Conservation (phyloP, 2,797 vertebrate genomes). For the Amniataba percoides region DNA sequence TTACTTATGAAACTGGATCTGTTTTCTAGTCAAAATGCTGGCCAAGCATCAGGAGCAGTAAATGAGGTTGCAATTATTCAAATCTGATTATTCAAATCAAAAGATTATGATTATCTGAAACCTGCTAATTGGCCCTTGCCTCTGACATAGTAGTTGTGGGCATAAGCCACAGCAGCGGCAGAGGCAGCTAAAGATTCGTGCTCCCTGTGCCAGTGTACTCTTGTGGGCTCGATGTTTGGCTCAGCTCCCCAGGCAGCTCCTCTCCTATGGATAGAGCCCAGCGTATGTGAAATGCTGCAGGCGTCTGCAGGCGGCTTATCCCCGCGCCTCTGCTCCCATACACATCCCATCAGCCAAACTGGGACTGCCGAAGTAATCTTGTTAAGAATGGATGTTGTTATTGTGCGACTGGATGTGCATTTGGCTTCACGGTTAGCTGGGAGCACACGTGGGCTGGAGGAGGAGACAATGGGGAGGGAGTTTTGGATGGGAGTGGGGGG, state of each 20-base stretch:
- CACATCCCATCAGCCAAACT: slow-evolving; percentile 80
- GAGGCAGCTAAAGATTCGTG: slow-evolving; percentile 47
- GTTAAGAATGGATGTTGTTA: slow-evolving; percentile 85
- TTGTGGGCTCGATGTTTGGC: slow-evolving; percentile 72
- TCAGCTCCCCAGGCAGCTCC: slow-evolving; percentile 67
- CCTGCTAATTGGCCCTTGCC: slow-evolving; percentile 80
- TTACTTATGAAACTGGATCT: slow-evolving; percentile 40
- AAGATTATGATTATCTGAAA: slow-evolving; percentile 84
- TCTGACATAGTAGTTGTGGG: slow-evolving; percentile 68
- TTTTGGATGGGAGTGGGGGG: slow-evolving; percentile 22
- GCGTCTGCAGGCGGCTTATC: slow-evolving; percentile 78
- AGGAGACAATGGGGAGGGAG: slow-evolving; percentile 73
- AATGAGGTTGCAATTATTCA: slow-evolving; percentile 78
- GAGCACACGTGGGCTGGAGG: slow-evolving; percentile 79
- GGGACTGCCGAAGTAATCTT: slow-evolving; percentile 82
- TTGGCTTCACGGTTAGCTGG: slow-evolving; percentile 73
- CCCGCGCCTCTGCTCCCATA: slow-evolving; percentile 68
- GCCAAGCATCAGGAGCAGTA: slow-evolving; percentile 63
- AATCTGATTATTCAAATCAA: slow-evolving; percentile 83
- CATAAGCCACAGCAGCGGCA: slow-evolving; percentile 47
- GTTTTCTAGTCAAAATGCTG: slow-evolving; percentile 48
- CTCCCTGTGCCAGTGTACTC: slow-evolving; percentile 61
- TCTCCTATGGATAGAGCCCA: slow-evolving; percentile 72
- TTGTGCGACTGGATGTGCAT: slow-evolving; percentile 81
- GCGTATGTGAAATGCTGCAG: slow-evolving; percentile 70